Conservation (phyloP, 2,888 invertebrate genomes). For the Chalcis sispes region DNA sequence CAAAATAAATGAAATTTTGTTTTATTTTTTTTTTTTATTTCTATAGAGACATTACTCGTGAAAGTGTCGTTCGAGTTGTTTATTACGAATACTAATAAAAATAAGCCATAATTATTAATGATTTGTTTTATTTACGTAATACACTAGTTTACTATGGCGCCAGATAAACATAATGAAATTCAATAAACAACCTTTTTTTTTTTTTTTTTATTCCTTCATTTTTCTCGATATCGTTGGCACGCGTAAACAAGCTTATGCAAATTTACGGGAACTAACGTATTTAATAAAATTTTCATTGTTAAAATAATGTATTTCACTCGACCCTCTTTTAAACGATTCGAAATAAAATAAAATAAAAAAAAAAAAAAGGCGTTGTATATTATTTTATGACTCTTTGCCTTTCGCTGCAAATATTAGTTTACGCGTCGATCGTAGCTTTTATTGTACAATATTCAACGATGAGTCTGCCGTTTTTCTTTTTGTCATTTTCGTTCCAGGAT, state of each 20-base stretch:
- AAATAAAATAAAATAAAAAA: too few relatives aligned
- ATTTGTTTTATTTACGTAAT: constrained; percentile 9
- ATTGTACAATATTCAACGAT: constrained; percentile 23
- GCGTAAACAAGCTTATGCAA: neutral
- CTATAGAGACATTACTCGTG: too few relatives aligned
- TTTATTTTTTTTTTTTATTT: too few relatives aligned
- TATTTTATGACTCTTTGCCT: constrained; percentile 37
- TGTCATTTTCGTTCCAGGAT: constrained; percentile 14
- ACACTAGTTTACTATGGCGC: neutral
- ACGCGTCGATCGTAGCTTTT: neutral
- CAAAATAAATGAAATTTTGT: too few relatives aligned
- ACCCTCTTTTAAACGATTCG: constrained; percentile 21
- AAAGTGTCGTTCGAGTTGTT: neutral
- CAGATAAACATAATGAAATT: neutral
- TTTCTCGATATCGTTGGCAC: too few relatives aligned
- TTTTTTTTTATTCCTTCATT: too few relatives aligned
- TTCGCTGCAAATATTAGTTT: constrained; percentile 26
- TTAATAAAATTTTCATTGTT: neutral
- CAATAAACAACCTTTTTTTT: neutral
- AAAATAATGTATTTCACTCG: neutral
- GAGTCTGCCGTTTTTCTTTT: constrained; percentile 2
- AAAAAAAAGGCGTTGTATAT: constrained; percentile 8
- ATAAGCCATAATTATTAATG: neutral
- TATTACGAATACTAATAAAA: constrained; percentile 9
- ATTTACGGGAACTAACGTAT: neutral